These are phyloP conservation scores for Caenorhabditis remanei DNA, from an alignment of 1,140 invertebrate species.

Conservation along the genomic window DNA sequence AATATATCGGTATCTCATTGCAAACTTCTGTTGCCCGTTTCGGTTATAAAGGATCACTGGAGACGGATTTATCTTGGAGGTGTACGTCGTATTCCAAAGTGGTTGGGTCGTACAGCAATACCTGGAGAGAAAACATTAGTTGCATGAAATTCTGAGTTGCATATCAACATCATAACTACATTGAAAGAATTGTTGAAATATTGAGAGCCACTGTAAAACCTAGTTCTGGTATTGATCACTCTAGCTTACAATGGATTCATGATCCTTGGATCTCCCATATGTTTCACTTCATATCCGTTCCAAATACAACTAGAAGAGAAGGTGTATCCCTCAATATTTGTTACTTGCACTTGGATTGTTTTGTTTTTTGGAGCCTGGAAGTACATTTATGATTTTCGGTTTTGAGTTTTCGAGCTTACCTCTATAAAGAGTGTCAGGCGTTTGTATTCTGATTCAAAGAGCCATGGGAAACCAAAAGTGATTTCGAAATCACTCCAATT, in stretches of 20 bases:
- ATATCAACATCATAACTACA: too few relatives aligned
- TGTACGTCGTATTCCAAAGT: not conserved
- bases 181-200: too few relatives aligned
- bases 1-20: conserved; percentile 13
- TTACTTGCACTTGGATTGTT: conserved; percentile 9
- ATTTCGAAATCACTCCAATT: not conserved
- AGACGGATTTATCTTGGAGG: not conserved
- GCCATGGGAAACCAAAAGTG: not conserved
- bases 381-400: not conserved
- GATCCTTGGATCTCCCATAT: conserved; percentile 8
- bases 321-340: not conserved
- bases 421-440: not conserved
- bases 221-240: too few relatives aligned
- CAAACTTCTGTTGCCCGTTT: not conserved
- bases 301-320: not conserved
- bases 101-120: not conserved
- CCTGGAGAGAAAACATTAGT: not conserved
- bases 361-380: not conserved
- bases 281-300: not conserved
- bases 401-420: not conserved
- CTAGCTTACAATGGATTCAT: not conserved
- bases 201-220: too few relatives aligned
- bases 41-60: not conserved
- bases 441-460: not conserved
- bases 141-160: too few relatives aligned